Conservation (phyloP, 1,140 invertebrate genomes). For the Drosophila kohkoa region DNA sequence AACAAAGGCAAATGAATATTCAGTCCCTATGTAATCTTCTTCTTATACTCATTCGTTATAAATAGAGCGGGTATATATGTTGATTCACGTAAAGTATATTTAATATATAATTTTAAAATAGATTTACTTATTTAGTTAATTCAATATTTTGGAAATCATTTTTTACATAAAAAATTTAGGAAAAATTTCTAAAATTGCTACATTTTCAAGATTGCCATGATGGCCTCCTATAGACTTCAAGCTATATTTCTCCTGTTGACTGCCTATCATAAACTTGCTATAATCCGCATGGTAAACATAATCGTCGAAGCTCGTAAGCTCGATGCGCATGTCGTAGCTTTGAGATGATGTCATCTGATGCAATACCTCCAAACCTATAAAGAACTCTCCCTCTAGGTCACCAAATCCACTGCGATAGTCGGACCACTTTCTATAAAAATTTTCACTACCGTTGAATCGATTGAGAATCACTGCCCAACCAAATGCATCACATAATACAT, state of each 20-base stretch:
- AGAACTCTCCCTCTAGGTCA: conserved; percentile 17
- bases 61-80: background rate
- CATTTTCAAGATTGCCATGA: conserved; percentile 88
- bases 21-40: too few relatives aligned
- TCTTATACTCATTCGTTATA: too few relatives aligned
- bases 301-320: conserved; percentile 87
- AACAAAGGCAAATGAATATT: background rate
- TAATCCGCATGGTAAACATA: conserved; percentile 87
- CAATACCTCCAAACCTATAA: conserved; percentile 28
- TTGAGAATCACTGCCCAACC: conserved; percentile 27
- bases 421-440: conserved; percentile 26
- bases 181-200: too few relatives aligned
- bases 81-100: too few relatives aligned
- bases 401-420: conserved; percentile 36
- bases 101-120: too few relatives aligned
- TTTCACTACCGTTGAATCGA: conserved; percentile 16
- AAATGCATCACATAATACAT: conserved; percentile 12
- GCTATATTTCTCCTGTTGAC: conserved; percentile 88
- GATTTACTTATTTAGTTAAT: too few relatives aligned
- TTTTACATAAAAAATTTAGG: too few relatives aligned
- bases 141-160: too few relatives aligned
- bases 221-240: conserved; percentile 88
- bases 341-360: conserved; percentile 16
- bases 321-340: conserved; percentile 84
- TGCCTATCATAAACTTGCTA: conserved; percentile 87